Base-by-base conservation (phyloP, 2,797 vertebrate species). In the Salarias fasciatus region DNA sequence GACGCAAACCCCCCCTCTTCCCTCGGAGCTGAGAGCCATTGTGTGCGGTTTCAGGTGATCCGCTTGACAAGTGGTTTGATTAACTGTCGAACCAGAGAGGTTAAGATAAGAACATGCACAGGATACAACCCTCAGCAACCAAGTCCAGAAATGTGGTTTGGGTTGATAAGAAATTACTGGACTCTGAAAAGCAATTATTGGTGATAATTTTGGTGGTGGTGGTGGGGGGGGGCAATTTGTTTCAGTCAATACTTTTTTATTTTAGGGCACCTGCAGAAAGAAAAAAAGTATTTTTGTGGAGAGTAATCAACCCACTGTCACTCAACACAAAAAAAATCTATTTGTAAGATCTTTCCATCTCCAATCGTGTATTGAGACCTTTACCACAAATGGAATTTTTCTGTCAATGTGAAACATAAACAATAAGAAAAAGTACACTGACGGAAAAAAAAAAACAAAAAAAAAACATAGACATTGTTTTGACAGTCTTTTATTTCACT, bases 401-500 rank as follows among this genome's bases (percentile, higher is more conserved):
- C 29, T 42, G 11, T 41, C 5, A 18, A 44, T 14, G 28, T 37
- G 33, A 45, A 45, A 38, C 12, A 5, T 31, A 30, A 40, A 40
- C 42, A 53, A 1, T 35, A 35, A 35, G 35, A 35, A 35, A 6
- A 31, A 31, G 31, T 4, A 3, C n/a, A n/a, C n/a, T n/a, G n/a
- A n/a, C n/a, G n/a, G 1, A 38, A 30, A 6, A 29, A 2, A 40
- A 30, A 7, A 30, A 2, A 6, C 42, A 4, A 13, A 8, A 43
- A 15, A 36, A 31, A 38, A 47, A 9, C 54, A 51, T 10, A 53
- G 18, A 18, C 2, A 28, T 37, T 40, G 43, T 63, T 53, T 40
- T 46, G 60, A 58, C 62, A 55, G 72, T 92, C 10, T 92, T 94
- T 77, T 90, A 93, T 69, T 74, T 92, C 76, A 88, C 88, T 9